Base-by-base conservation (phyloP, 1,140 invertebrate species). In the Phenacoccus solenopsis region DNA sequence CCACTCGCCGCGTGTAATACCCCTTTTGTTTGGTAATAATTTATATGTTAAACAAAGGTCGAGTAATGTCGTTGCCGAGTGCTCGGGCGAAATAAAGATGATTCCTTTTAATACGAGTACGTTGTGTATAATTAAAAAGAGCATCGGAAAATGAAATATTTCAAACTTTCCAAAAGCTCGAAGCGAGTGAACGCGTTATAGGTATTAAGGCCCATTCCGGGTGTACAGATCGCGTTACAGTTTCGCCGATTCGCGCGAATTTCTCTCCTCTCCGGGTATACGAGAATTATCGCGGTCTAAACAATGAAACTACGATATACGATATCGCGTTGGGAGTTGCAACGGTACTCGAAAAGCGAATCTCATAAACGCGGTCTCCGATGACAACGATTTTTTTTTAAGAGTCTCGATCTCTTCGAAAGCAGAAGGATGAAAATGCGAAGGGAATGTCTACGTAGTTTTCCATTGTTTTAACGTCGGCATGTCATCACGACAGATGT, bases 401-500 rank as follows among this genome's bases (percentile, higher is more conserved):
- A 49, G 38, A 9, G 38, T 16, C 38, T 49, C 13, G 30, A 13
- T 5, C 30, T 32, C 30, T 32, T 32, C 30, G 30, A 32, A 13
- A 7, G 30, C 30, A 32, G 30, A 32, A 13, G 30, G 13, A 5
- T 32, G 30, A 32, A 13, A 13, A 32, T n/a, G 30, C 13, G 30
- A 32, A 32, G 13, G 13, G 5, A 49, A 16, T 2, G 16, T 16
- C 38, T 4, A 49, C 16, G 38, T 49, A 16, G n/a, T n/a, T n/a
- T n/a, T n/a, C 38, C 16, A 49, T 49, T 49, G 38, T 49, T 49
- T 49, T 49, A 49, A 49, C 38, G 38, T n/a, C 38, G 20, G 20
- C 38, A 49, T 49, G 38, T 49, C 38, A 49, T 49, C 38, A 49
- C 38, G 38, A 49, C 38, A 49, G 38, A 49, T 49, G 38, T 49